Evolutionary conservation across 2,113 vertebrate genomes (phyloP), one percentile per base, ranked within the genome.

Genomic region (Serilophus lunatus): DNA sequence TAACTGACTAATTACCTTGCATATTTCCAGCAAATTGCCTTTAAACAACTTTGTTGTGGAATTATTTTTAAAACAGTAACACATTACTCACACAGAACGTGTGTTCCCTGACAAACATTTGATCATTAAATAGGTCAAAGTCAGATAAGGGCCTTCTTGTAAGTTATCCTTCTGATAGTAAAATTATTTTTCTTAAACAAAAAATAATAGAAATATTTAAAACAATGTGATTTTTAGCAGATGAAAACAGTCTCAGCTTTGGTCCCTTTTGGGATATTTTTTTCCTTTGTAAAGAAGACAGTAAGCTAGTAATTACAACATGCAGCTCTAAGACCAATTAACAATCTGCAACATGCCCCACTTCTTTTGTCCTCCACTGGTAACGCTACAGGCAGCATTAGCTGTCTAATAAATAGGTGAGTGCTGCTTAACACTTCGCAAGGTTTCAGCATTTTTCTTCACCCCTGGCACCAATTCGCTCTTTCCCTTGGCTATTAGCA

Each of bases 361-460:
- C 42, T 96, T 95, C 97, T 96, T 97, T 97, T 80, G 94, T 94
- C 84, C 96, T 96, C 82, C 90, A 79, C 89, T 96, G 92, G 56
- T 86, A 94, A 95, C 11, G 60, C 93, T 90, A 76, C 74, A 83
- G 96, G 94, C 96, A 94, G 93, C 88, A 95, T 88, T 95, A 96
- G 95, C 82, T 83, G 92, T 93, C 95, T 96, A 96, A 96, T 95
- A 95, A 97, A 95, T 90, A 96, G 93, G 93, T 92, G 94, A 93
- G 82, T 18, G n/a, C 71, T 84, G 96, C 96, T 92, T 95, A 94
- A 92, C 65, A 86, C 93, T 97, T 90, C 5, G 56, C 61, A 83
- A 70, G 79, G 86, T 82, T 95, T 88, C 95, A 94, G 92, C 82
- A 81, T 57, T 69, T 88, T 88, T 96, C 93, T 70, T 94, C 81